A percentile compares a stretch with the other conserved stretches of the same genome.
phyloP scores from a whole-genome alignment of 1,140 invertebrate species.

The Hyles euphorbiae region DNA sequence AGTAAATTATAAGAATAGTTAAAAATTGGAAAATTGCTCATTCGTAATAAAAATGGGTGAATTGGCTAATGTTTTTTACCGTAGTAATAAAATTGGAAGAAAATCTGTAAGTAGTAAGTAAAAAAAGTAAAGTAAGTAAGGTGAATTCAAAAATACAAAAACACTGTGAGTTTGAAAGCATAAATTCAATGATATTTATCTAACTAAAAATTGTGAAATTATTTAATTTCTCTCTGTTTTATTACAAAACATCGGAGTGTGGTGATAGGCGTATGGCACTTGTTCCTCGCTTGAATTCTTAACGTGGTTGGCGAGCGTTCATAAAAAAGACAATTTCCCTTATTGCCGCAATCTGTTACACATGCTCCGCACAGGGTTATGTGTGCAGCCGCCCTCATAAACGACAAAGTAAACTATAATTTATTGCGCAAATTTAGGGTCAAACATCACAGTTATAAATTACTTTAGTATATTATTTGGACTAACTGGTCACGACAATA shows the following conservation, averaged over 20 bases:
- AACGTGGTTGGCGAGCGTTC: constrained; percentile 55
- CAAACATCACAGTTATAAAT: constrained; percentile 59
- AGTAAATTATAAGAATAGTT: too few relatives aligned
- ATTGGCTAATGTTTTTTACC: too few relatives aligned
- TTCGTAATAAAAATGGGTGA: too few relatives aligned
- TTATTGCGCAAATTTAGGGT: constrained; percentile 70
- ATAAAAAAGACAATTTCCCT: constrained; percentile 74
- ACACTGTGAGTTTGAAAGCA: too few relatives aligned
- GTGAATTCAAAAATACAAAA: too few relatives aligned
- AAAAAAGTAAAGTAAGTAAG: too few relatives aligned
- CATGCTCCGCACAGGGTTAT: constrained; percentile 59
- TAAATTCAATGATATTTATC: too few relatives aligned
- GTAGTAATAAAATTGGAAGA: too few relatives aligned
- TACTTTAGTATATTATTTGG: constrained; percentile 44
- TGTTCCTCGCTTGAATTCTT: constrained; percentile 45
- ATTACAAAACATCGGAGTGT: too few relatives aligned
- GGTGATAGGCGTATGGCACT: background rate
- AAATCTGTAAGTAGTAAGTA: too few relatives aligned
- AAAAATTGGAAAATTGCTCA: too few relatives aligned
- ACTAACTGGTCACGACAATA: constrained; percentile 22
- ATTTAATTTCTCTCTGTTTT: too few relatives aligned
- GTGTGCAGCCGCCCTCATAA: constrained; percentile 69
- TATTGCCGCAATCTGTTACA: constrained; percentile 73
- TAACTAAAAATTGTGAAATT: background rate
- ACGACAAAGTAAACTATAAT: constrained; percentile 74